Percentiles rank a stretch among this genome's conserved stretches.
Conservation (phyloP, 2,888 invertebrate genomes). For the Choristoneura rosaceana region DNA sequence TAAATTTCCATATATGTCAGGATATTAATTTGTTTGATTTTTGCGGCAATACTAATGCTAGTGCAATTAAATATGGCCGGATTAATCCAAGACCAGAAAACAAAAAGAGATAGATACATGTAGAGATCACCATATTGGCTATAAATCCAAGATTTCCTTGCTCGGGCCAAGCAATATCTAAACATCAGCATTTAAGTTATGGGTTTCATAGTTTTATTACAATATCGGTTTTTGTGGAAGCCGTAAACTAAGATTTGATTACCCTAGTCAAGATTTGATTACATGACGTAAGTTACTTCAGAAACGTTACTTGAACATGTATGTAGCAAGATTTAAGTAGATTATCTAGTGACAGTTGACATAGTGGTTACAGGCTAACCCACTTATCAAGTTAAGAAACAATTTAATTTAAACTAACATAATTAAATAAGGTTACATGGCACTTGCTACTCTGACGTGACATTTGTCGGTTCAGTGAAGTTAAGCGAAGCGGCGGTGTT, state of each 20-base stretch:
- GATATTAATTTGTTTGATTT: too few species aligned
- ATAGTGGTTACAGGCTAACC: slow-evolving; percentile 26
- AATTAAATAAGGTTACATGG: slow-evolving; percentile 14
- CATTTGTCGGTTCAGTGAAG: slow-evolving; percentile 26
- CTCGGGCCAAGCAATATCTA: not conserved
- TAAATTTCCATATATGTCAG: too few species aligned
- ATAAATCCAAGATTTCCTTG: not conserved
- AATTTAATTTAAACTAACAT: slow-evolving; percentile 27
- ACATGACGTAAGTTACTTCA: slow-evolving; percentile 10
- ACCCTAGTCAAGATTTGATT: slow-evolving; percentile 4
- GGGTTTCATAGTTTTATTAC: slow-evolving; percentile 9
- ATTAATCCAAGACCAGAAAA: not conserved
- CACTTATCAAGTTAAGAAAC: slow-evolving; percentile 28
- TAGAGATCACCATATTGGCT: not conserved
- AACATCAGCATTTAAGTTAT: slow-evolving; percentile 2
- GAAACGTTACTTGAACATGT: slow-evolving; percentile 9
- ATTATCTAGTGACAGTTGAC: slow-evolving; percentile 35
- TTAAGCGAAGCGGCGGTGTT: slow-evolving; percentile 23
- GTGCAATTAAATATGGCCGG: too few species aligned
- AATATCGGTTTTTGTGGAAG: slow-evolving; percentile 29
- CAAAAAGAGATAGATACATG: too few species aligned
- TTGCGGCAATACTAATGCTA: too few species aligned
- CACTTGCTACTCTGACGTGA: slow-evolving; percentile 19
- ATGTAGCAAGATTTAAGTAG: slow-evolving; percentile 32
- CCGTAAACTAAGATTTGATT: slow-evolving; percentile 15